Conservation (phyloP, 2,888 invertebrate genomes). For the Ormyrus thymus region DNA sequence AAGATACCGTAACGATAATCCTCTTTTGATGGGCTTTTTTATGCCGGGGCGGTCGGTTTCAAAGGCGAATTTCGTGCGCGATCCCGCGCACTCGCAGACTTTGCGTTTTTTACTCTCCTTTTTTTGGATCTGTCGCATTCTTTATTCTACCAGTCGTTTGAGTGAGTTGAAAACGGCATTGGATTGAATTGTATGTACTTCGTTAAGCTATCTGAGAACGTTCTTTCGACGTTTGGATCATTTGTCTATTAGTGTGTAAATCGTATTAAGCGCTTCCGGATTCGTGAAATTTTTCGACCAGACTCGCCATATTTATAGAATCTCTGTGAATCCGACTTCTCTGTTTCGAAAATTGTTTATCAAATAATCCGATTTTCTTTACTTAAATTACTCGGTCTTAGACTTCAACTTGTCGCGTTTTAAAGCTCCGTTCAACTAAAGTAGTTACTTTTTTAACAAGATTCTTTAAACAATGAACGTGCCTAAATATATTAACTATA, state of each 20-base stretch:
- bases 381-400: too few relatives aligned
- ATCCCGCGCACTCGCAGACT: background rate
- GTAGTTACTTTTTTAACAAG: too few relatives aligned
- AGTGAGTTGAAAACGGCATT: background rate
- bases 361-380: too few relatives aligned
- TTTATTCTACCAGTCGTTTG: too few relatives aligned
- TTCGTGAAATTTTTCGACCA: conserved; percentile 12
- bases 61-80: conserved; percentile 1
- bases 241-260: background rate
- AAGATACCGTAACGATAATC: conserved; percentile 41
- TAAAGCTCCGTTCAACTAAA: too few relatives aligned
- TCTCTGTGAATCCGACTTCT: background rate
- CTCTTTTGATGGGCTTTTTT: conserved; percentile 17
- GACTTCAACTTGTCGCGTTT: too few relatives aligned
- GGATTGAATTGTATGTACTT: background rate
- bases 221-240: background rate
- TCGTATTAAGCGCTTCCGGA: background rate
- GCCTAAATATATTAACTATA: too few relatives aligned
- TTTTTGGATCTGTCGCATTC: background rate
- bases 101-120: conserved; percentile 5
- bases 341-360: too few relatives aligned
- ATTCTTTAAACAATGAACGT: too few relatives aligned
- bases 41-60: background rate
- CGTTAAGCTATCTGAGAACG: background rate
- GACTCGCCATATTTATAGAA: background rate